phyloP scores from a whole-genome alignment of 2,888 invertebrate species.

The Rhyacophila evoluta region DNA sequence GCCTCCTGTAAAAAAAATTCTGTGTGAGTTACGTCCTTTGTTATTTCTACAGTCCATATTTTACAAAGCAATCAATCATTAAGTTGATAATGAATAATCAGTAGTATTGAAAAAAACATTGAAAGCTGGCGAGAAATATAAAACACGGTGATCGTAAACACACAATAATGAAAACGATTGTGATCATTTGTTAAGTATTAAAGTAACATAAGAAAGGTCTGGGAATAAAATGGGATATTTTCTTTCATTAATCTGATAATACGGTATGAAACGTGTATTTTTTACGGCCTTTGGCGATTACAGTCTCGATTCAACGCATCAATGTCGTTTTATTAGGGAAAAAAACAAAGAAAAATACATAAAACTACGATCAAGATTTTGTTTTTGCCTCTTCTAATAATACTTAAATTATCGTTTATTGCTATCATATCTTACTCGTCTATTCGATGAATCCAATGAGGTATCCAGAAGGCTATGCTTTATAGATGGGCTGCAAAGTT shows the following conservation, averaged over 20 bases:
- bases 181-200: neutral
- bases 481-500: too few relatives aligned
- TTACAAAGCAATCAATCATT: too few relatives aligned
- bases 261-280: slow-evolving; percentile 18
- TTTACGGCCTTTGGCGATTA: slow-evolving; percentile 1
- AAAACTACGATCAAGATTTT: neutral
- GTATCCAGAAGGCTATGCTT: too few relatives aligned
- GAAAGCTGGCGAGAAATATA: neutral
- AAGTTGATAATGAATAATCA: neutral
- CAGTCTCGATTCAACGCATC: neutral
- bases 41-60: too few relatives aligned
- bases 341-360: neutral
- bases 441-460: too few relatives aligned
- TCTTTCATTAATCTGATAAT: slow-evolving; percentile 9
- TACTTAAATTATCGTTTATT: neutral
- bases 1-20: too few relatives aligned
- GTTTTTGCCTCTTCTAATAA: neutral
- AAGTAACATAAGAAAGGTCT: neutral
- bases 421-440: neutral
- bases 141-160: neutral
- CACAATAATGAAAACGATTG: neutral
- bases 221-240: slow-evolving; percentile 10
- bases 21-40: too few relatives aligned
- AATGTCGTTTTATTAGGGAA: neutral
- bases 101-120: neutral